Conservation (phyloP, 2,888 invertebrate species). For the Ametastegia equiseti region DNA sequence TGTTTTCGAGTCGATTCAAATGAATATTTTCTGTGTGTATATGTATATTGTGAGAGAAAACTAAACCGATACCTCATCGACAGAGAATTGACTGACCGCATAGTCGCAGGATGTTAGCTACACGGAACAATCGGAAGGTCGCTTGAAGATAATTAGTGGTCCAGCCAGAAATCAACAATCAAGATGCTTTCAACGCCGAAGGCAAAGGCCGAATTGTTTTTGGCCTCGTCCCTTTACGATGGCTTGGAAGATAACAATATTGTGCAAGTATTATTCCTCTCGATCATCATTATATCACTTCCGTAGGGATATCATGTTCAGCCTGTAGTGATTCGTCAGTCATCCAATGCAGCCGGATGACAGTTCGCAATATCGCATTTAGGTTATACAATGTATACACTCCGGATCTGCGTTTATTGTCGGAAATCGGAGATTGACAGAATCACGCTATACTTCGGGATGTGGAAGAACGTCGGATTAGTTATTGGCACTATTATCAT, state of each 20-base stretch:
- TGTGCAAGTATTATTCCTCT: slow-evolving; percentile 74
- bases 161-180: background rate
- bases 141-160: background rate
- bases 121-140: background rate
- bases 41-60: background rate
- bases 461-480: too few relatives aligned
- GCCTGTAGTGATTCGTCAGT: background rate
- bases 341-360: background rate
- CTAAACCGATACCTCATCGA: background rate
- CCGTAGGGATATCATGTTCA: too few relatives aligned
- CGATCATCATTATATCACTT: slow-evolving; percentile 8
- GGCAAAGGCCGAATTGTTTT: slow-evolving; percentile 67
- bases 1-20: background rate
- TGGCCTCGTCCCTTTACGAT: slow-evolving; percentile 79
- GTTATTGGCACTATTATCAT: too few relatives aligned
- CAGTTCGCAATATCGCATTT: background rate
- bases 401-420: too few relatives aligned
- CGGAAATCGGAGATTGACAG: too few relatives aligned
- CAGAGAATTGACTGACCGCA: background rate
- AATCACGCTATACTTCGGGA: too few relatives aligned
- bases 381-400: slow-evolving; percentile 22
- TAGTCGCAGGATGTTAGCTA: background rate
- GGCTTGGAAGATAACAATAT: slow-evolving; percentile 81
- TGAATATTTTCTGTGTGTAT: too few relatives aligned
- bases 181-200: slow-evolving; percentile 59